Conservation (phyloP, 23 tunicate genomes). For the Styela clava region DNA sequence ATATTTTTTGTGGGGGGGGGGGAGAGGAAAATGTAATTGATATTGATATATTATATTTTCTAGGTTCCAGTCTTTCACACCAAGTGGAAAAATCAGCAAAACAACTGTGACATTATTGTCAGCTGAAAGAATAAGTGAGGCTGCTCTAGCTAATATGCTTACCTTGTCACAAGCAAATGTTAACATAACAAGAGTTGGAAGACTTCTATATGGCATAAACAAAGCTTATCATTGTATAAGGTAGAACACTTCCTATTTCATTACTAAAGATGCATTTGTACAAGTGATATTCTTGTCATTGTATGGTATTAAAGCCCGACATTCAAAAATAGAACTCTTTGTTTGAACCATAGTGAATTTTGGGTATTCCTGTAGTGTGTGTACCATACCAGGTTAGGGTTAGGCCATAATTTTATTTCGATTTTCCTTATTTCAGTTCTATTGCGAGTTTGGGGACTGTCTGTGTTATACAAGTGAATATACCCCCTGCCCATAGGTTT, state of each 20-base stretch:
- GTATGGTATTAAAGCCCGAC: too few relatives aligned
- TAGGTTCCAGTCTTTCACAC: conserved; percentile 10
- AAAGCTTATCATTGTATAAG: conserved; percentile 15
- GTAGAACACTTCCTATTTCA: background rate
- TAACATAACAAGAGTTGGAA: background rate
- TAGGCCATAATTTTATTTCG: too few relatives aligned
- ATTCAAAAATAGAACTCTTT: too few relatives aligned
- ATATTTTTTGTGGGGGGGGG: too few relatives aligned
- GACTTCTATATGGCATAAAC: conserved; percentile 1
- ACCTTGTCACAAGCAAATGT: background rate
- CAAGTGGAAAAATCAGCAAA: background rate
- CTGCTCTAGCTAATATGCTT: background rate
- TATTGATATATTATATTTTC: background rate
- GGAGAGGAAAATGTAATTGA: too few relatives aligned
- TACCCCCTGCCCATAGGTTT: too few relatives aligned
- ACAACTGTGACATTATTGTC: background rate
- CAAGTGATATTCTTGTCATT: background rate
- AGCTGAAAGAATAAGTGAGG: background rate
- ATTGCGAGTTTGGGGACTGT: too few relatives aligned
- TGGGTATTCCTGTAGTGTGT: too few relatives aligned
- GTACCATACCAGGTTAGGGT: too few relatives aligned
- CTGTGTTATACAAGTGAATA: too few relatives aligned
- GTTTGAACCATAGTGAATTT: too few relatives aligned
- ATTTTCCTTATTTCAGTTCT: too few relatives aligned
- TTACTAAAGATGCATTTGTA: background rate